These are phyloP conservation scores for Pica pica DNA, from an alignment of 2,113 vertebrate species.

Conservation along the genomic window DNA sequence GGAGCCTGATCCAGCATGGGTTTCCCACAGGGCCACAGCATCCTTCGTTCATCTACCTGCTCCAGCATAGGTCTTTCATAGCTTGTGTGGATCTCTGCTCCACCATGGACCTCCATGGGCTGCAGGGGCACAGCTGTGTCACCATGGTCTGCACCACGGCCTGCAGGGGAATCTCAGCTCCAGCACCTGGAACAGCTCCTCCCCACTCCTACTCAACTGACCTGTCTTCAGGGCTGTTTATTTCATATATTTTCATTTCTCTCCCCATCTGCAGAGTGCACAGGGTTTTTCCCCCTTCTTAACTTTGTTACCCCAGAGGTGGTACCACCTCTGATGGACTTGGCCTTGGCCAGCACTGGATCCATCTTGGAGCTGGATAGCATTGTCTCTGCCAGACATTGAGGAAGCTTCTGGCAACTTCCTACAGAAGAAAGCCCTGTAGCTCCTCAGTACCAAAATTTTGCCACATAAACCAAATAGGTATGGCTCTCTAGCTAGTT, in stretches of 20 bases:
- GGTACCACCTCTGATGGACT: background rate
- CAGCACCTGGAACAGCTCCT: background rate
- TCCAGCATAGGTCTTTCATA: background rate
- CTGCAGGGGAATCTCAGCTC: background rate
- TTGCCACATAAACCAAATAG: background rate
- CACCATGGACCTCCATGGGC: background rate
- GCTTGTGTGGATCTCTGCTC: background rate
- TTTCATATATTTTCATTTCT: background rate
- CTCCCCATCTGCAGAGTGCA: background rate
- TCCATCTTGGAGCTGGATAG: background rate
- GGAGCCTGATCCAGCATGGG: rapidly evolving
- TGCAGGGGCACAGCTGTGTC: background rate
- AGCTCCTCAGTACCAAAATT: background rate
- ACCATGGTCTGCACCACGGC: background rate
- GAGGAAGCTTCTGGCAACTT: background rate
- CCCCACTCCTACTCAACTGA: background rate
- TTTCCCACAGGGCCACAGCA: background rate
- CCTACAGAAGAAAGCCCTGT: background rate
- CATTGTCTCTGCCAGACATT: background rate
- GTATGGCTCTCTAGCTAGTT: background rate
- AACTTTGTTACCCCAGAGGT: background rate
- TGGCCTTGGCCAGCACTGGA: background rate
- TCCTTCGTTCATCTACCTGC: background rate
- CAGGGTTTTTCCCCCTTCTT: background rate
- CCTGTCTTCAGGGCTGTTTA: background rate